These are phyloP conservation scores for Scrobipalpa atriplicella DNA, from an alignment of 2,888 invertebrate species.

Conservation along the genomic window DNA sequence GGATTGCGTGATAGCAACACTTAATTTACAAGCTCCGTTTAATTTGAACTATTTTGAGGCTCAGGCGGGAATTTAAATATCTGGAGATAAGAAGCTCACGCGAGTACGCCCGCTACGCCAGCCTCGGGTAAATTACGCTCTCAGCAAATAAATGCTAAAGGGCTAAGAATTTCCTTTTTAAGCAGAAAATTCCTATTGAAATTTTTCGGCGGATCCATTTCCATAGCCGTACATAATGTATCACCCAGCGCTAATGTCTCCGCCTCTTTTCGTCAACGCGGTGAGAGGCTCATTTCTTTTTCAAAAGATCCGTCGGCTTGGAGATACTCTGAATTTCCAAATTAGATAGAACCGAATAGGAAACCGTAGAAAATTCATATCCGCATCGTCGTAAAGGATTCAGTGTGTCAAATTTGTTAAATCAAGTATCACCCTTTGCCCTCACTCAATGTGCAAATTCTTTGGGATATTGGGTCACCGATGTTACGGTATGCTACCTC, in stretches of 20 bases:
- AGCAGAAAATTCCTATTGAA: constrained; percentile 28
- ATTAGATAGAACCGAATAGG: constrained; percentile 22
- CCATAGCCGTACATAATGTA: constrained; percentile 29
- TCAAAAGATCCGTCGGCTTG: constrained; percentile 20
- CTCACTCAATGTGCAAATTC: constrained; percentile 9
- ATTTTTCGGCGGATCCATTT: constrained; percentile 24
- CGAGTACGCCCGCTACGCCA: constrained; percentile 55
- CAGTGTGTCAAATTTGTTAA: constrained; percentile 8
- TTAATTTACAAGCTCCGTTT: constrained; percentile 79
- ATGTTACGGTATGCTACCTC: constrained; percentile 2
- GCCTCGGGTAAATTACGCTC: constrained; percentile 64
- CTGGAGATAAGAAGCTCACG: constrained; percentile 79
- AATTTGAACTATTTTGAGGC: constrained; percentile 76
- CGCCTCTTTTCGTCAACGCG: constrained; percentile 26
- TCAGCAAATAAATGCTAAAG: constrained; percentile 62
- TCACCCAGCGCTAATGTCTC: constrained; percentile 27
- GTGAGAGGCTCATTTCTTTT: constrained; percentile 33
- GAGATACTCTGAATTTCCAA: constrained; percentile 20
- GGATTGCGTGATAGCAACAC: constrained; percentile 81
- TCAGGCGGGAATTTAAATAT: constrained; percentile 72
- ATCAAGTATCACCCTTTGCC: constrained; percentile 15
- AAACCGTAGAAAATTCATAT: constrained; percentile 6
- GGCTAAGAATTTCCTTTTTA: constrained; percentile 44
- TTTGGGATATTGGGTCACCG: constrained; percentile 16
- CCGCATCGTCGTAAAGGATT: constrained; percentile 2